Evolutionary conservation across 2,113 vertebrate genomes (phyloP), one percentile per base, ranked within the genome.

Genomic region (Etheostoma spectabile): DNA sequence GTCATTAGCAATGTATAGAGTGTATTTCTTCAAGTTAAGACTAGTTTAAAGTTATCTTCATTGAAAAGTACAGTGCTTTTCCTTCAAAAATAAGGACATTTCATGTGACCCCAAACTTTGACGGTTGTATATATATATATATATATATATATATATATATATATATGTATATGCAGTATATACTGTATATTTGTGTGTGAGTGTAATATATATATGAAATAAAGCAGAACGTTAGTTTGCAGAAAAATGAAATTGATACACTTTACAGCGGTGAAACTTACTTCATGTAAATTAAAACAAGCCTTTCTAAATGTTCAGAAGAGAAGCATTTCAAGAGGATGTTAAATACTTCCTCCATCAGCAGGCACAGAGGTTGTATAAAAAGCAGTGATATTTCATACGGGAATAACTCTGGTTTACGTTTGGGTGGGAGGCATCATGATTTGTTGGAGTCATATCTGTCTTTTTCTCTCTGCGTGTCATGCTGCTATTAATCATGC

Each of bases 401-500:
- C 64, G 74, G 69, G 64, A 65, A 61, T 77, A 79, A 42, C 24
- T 46, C 72, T 85, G 65, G 24, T 80, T 87, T 72, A 64, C 79
- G 66, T 88, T 73, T 53, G 59, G 53, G 14, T 49, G 22, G 53
- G 48, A 60, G 65, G 71, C 76, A 75, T 85, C 62, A 45, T 67
- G 55, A 27, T 64, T 79, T 8, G 12, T 56, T 83, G 59, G 45
- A 87, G 67, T 80, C 60, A 57, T 57, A 74, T 76, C 48, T 73
- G 61, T 82, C 77, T 75, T 80, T 70, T 78, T 78, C 77, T 51
- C 55, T 74, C 49, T 65, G 52, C 16, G 74, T 69, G 79, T 82
- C 88, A 78, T 73, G 78, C 77, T 77, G 66, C 66, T 35, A 76
- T 85, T 87, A 80, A 76, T 92, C 70, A 84, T 73, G 61, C 75